phyloP scores from a whole-genome alignment of 2,797 vertebrate species.

The Dallia pectoralis region DNA sequence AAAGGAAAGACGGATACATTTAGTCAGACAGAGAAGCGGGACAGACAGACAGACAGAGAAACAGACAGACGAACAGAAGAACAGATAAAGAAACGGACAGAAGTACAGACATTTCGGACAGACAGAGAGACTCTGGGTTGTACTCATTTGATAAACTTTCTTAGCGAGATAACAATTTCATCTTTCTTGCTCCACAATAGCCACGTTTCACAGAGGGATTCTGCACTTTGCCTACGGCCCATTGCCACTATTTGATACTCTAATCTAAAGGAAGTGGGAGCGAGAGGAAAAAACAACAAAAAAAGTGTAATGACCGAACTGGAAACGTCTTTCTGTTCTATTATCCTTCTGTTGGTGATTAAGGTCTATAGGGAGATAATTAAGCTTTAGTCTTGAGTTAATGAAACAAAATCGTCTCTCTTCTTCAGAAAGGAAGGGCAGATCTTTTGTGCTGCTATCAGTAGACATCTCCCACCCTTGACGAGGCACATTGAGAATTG shows the following conservation, averaged over 20 bases:
- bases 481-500: conserved; percentile 67
- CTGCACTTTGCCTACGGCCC: conserved; percentile 41
- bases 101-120: conserved; percentile 30
- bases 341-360: conserved; percentile 74
- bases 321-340: conserved; percentile 71
- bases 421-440: conserved; percentile 69
- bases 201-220: conserved; percentile 48
- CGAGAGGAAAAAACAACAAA: conserved; percentile 34
- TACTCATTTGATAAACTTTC: conserved; percentile 32
- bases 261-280: conserved; percentile 51
- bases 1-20: too few species aligned
- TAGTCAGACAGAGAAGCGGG: too few species aligned
- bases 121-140: conserved; percentile 21
- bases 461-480: conserved; percentile 72
- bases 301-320: conserved; percentile 68
- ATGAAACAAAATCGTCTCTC: conserved; percentile 79
- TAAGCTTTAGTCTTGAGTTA: conserved; percentile 78
- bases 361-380: conserved; percentile 80
- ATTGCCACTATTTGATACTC: conserved; percentile 65
- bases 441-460: conserved; percentile 75
- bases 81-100: conserved; percentile 12
- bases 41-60: conserved; percentile 19
- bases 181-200: conserved; percentile 35
- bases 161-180: conserved; percentile 28
- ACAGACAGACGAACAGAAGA: conserved; percentile 29